Percentiles rank a stretch among this genome's conserved stretches.
phyloP scores from a whole-genome alignment of 2,888 invertebrate species.

The Andrena fulva region DNA sequence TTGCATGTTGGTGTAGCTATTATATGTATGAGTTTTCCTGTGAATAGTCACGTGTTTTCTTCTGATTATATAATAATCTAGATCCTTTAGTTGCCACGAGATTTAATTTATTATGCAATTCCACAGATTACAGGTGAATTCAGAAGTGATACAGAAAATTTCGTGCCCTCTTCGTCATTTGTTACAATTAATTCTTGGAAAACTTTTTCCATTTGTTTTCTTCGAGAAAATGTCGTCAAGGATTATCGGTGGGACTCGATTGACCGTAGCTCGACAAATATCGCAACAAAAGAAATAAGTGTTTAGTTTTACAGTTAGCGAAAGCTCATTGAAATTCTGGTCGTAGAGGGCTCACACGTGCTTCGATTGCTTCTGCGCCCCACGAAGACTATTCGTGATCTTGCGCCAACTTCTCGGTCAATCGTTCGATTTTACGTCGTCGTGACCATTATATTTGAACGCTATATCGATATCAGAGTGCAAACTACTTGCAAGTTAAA shows the following conservation, averaged over 20 bases:
- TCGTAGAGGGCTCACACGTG: slow-evolving; percentile 56
- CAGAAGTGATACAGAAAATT: no score
- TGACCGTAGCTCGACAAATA: slow-evolving; percentile 30
- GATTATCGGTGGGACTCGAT: slow-evolving; percentile 4
- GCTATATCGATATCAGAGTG: not conserved
- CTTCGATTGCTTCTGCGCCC: slow-evolving; percentile 59
- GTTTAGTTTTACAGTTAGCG: slow-evolving; percentile 67
- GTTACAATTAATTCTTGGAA: not conserved
- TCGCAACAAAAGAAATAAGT: slow-evolving; percentile 42
- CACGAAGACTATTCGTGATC: slow-evolving; percentile 53
- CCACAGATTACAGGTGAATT: no score
- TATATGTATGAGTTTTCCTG: not conserved
- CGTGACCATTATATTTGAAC: slow-evolving; percentile 8
- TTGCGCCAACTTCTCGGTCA: slow-evolving; percentile 51
- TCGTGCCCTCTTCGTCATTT: not conserved
- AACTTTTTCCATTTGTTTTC: not conserved
- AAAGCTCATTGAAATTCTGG: slow-evolving; percentile 67
- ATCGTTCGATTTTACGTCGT: slow-evolving; percentile 3
- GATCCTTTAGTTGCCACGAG: no score
- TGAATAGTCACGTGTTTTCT: not conserved
- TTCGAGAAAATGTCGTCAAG: not conserved
- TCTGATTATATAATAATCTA: no score
- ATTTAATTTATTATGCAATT: no score
- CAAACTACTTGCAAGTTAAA: not conserved
- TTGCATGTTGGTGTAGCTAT: no score